Evolutionary conservation across 1,140 invertebrate species (phyloP).

Genomic region (Drosophila bifasciata): DNA sequence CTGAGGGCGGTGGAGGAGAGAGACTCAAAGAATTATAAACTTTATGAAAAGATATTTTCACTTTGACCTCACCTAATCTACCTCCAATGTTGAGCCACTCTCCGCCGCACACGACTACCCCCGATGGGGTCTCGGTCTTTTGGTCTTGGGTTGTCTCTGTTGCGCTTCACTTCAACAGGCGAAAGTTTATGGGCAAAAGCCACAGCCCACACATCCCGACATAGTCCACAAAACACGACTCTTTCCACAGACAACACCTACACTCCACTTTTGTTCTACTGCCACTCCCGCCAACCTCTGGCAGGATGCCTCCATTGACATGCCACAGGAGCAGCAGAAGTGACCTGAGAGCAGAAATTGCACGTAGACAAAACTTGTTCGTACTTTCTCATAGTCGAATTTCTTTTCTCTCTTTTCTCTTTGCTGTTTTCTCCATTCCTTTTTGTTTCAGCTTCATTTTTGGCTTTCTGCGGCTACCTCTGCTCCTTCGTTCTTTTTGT

Average conservation of each 20-base stretch:
- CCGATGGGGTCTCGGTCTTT: constrained; percentile 7
- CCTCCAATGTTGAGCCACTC: constrained; percentile 2
- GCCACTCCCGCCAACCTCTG: no score
- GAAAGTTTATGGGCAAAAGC: constrained; percentile 77
- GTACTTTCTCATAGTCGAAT: constrained; percentile 53
- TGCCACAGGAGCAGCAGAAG: constrained; percentile 35
- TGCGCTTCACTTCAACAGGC: constrained; percentile 64
- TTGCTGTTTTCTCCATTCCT: constrained; percentile 5
- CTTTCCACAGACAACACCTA: constrained; percentile 4
- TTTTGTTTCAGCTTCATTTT: constrained; percentile 17
- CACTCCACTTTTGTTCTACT: no score
- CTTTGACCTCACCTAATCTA: constrained; percentile 15
- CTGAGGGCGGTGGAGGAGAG: not conserved
- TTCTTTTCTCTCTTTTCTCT: constrained; percentile 51
- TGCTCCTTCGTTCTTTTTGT: constrained; percentile 56
- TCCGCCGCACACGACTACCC: constrained; percentile 27
- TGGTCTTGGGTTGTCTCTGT: no score
- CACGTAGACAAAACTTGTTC: constrained; percentile 74
- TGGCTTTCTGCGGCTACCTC: constrained; percentile 19
- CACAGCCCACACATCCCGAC: constrained; percentile 56
- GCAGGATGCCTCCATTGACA: constrained; percentile 29
- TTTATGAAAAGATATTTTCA: constrained; percentile 27
- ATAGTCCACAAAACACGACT: constrained; percentile 24
- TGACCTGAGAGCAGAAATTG: constrained; percentile 75
- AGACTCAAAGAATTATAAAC: constrained; percentile 20